phyloP scores from a whole-genome alignment of 1,140 invertebrate genomes.

The Latrodectus geometricus region DNA sequence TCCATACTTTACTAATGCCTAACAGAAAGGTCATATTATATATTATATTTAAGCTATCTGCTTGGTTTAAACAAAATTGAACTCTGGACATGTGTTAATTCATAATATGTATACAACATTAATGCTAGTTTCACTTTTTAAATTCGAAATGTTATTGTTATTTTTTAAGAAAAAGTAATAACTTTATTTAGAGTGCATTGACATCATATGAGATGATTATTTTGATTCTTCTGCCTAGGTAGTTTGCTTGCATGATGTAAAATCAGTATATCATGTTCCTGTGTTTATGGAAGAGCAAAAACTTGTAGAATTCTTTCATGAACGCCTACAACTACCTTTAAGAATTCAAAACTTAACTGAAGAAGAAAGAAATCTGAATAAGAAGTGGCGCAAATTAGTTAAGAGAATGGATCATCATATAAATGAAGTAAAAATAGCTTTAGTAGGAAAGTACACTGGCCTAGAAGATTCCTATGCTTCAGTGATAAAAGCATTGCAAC shows the following conservation, averaged over 20 bases:
- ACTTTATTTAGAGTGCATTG: no score
- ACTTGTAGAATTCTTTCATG: slow-evolving; percentile 86
- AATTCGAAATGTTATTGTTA: no score
- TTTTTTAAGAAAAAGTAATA: no score
- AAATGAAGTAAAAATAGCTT: slow-evolving; percentile 87
- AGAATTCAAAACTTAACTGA: not conserved
- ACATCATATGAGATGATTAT: no score
- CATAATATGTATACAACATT: no score
- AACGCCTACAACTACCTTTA: slow-evolving; percentile 83
- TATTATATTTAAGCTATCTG: no score
- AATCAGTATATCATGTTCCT: slow-evolving; percentile 96
- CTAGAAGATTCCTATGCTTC: slow-evolving; percentile 97
- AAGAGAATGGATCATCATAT: slow-evolving; percentile 83
- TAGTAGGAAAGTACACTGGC: slow-evolving; percentile 99
- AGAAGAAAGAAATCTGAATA: slow-evolving; percentile 70
- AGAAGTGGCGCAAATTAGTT: slow-evolving; percentile 90
- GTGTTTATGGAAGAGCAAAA: slow-evolving; percentile 90
- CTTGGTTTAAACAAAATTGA: no score
- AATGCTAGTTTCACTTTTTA: no score
- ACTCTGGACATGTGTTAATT: no score
- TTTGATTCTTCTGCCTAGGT: slow-evolving; percentile 74
- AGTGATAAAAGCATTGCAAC: slow-evolving; percentile 93
- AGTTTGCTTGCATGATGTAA: slow-evolving; percentile 93
- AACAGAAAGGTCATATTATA: no score
- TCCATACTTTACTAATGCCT: no score